Evolutionary conservation across 1,140 invertebrate genomes (phyloP).

Genomic region (Augochlora pura): DNA sequence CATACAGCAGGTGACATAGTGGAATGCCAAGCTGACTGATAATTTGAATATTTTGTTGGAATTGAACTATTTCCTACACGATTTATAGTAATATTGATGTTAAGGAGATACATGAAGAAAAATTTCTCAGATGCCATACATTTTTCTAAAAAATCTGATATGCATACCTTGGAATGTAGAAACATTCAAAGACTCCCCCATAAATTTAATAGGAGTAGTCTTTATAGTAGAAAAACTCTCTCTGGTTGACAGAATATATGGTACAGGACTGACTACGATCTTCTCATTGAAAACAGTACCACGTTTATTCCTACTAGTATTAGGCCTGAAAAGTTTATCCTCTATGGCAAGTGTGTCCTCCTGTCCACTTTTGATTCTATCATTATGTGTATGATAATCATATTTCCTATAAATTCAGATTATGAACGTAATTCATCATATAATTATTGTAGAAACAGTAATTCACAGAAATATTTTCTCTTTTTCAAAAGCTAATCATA

Average conservation of each 20-base stretch:
- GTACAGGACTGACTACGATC: conserved; percentile 77
- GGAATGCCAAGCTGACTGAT: conserved; percentile 70
- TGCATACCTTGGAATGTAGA: conserved; percentile 62
- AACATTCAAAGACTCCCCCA: conserved; percentile 66
- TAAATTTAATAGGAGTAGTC: conserved; percentile 71
- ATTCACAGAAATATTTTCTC: neutral
- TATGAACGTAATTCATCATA: neutral
- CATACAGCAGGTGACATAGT: conserved; percentile 67
- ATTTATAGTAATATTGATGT: conserved; percentile 35
- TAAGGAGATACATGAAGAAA: neutral
- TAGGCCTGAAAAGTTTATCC: conserved; percentile 37
- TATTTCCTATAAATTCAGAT: conserved; percentile 44
- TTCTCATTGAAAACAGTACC: conserved; percentile 77
- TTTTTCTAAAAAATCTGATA: conserved; percentile 7
- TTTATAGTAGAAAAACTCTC: conserved; percentile 77
- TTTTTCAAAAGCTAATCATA: too few relatives aligned
- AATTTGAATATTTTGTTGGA: conserved; percentile 54
- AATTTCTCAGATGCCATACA: neutral
- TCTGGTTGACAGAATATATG: conserved; percentile 72
- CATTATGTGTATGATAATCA: conserved; percentile 18
- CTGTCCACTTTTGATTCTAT: conserved; percentile 22
- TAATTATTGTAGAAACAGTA: too few relatives aligned
- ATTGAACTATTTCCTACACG: conserved; percentile 58
- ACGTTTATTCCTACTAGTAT: conserved; percentile 67
- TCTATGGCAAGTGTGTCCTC: conserved; percentile 4